Base-by-base conservation (phyloP, 1,140 invertebrate genomes). In the Drosophila lowei region DNA sequence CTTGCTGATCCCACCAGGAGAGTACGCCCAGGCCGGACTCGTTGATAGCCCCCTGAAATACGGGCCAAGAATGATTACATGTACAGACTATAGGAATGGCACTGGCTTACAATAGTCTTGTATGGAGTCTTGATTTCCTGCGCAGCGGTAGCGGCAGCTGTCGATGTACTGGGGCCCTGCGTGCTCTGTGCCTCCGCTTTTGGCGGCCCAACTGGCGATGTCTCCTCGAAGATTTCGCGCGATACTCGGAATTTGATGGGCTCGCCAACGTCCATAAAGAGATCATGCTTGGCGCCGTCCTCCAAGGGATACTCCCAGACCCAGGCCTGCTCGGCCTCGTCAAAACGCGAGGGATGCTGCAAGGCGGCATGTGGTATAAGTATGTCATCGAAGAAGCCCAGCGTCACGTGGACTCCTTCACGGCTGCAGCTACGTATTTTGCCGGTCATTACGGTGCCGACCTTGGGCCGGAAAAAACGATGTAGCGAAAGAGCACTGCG, bases 381-480 rank as follows among this genome's bases (percentile, higher is more conserved):
- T 68, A 99, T 98, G 85, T 99, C 98, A 93, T 99, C 98, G 92
- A 99, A 99, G 92, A 99, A 99, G 62, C 97, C 97, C 48, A 99
- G 92, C 3, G 90, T 91, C 5, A 91, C 89, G 93, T 98, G 95
- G n/a, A 99, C 96, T 46, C 98, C 98, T 90, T 99, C 97, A 67
- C 95, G 93, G 80, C 95, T 97, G 89, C 96, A 98, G 86, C 95
- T 96, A 84, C 97, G 95, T 57, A 99, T 97, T 93, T 97, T 98
- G 15, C 98, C 98, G 72, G 96, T 93, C 9, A 99, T 89, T 54
- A 99, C 95, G 93, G 99, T 97, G 92, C 98, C 97, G 73, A 98
- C 94, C 90, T 96, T 95, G 0, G 98, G 98, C 61, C 97, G 93
- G 90, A 99, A 99, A n/a, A n/a, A 0, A 99, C 96, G 53, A 99